Base-by-base conservation (phyloP, 2,888 invertebrate genomes). In the Neelides folsomi region DNA sequence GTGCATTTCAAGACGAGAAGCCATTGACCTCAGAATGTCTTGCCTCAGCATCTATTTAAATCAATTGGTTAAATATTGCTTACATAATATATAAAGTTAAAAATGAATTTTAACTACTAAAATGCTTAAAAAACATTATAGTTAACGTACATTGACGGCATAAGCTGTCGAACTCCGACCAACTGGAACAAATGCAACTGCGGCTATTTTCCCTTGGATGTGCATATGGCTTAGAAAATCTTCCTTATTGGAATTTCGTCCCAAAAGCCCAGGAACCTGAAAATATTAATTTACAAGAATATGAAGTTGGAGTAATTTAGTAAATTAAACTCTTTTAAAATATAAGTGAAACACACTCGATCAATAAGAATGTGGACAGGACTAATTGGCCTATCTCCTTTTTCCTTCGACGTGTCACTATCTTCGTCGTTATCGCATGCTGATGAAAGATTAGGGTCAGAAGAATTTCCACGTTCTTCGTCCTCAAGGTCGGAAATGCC, bases 1-100 rank as follows among this genome's bases (percentile, higher is more conserved):
- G 68, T 92, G 87, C 77, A 93, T 84, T 66, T 89, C 88, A 67
- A 92, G 79, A 56, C 93, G 76, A 10, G 89, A 82, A 10, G 83
- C 79, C 52, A 93, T 72, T 49, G 92, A 92, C 53, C 92, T 76
- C 58, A 90, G 75, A 19, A 92, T 79, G 67, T 94, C 93, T 68
- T 84, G 80, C 66, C 82, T 82, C 10, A 93, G 75, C 18, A 85
- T 84, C 59, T 73, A 54, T 0, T 51, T 34, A 36, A 52, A n/a
- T n/a, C n/a, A 47, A 50, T 40, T 7, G n/a, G 40, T 40, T 8
- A 43, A 37, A 36, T 15, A 12, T 47, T 7, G 18, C 20, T 34
- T 20, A 45, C 34, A 20, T 39, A 27, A 13, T 5, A 38, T 38
- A 39, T 15, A 3, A 18, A 38, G 2, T 45, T 37, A 42, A 36